Conservation (phyloP, 2,797 vertebrate genomes). For the Anas flavirostris region DNA sequence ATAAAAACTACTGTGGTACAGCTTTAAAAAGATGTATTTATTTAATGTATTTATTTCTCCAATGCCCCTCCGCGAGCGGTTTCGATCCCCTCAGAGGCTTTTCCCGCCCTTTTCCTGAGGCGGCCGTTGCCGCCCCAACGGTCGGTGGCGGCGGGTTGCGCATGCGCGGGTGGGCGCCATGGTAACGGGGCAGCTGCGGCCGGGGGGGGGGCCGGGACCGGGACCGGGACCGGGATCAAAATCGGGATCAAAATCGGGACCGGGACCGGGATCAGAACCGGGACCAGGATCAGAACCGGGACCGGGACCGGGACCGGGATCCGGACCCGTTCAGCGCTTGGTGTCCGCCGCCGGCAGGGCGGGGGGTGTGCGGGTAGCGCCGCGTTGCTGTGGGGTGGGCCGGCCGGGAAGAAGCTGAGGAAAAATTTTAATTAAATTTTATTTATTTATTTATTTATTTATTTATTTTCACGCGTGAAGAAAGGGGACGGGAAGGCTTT, state of each 20-base stretch:
- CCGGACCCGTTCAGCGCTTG: no score
- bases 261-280: no score
- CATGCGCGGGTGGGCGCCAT: background rate
- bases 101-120: conserved; percentile 23
- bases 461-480: no score
- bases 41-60: no score
- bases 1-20: rapidly evolving
- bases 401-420: background rate
- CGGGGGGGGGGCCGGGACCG: no score
- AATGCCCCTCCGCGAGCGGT: rapidly evolving
- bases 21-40: no score
- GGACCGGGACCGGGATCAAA: no score
- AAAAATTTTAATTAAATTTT: background rate
- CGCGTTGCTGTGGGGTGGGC: background rate
- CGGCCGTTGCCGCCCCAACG: rapidly evolving
- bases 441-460: no score
- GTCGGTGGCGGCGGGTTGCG: background rate
- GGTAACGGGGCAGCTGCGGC: background rate
- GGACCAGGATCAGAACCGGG: background rate
- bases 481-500: background rate
- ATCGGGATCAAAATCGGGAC: no score
- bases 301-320: background rate
- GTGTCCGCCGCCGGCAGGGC: background rate
- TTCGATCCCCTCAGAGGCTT: background rate
- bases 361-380: no score